phyloP scores from a whole-genome alignment of 2,888 invertebrate species.

The Cryptocheilus praepositus region DNA sequence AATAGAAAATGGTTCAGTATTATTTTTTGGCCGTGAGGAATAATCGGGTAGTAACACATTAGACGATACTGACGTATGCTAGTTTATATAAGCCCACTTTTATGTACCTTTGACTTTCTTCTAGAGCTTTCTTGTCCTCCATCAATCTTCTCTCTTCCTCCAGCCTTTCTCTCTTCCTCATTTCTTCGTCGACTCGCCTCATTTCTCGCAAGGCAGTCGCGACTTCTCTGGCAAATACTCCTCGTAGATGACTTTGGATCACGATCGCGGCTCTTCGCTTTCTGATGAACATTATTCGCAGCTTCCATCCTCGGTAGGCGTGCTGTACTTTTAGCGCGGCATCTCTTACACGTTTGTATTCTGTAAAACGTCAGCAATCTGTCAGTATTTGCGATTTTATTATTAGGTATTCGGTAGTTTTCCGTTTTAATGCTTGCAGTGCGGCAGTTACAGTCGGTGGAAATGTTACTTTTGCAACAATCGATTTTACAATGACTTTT shows the following conservation, averaged over 20 bases:
- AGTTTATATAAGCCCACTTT: too few species aligned
- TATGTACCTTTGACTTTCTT: conserved; percentile 80
- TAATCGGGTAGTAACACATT: neutral
- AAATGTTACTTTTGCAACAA: too few species aligned
- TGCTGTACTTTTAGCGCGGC: conserved; percentile 88
- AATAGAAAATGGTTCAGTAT: too few species aligned
- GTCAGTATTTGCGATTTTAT: too few species aligned
- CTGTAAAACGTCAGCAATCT: conserved; percentile 61
- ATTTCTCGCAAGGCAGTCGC: conserved; percentile 91
- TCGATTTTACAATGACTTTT: too few species aligned
- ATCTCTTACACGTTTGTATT: conserved; percentile 80
- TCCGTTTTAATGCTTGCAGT: too few species aligned
- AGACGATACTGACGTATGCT: neutral
- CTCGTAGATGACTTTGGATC: conserved; percentile 90
- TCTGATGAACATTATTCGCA: conserved; percentile 86
- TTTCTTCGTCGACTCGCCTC: conserved; percentile 90
- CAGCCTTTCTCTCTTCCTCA: conserved; percentile 85
- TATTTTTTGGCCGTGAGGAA: too few species aligned
- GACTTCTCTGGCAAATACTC: conserved; percentile 93
- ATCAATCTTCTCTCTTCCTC: conserved; percentile 83
- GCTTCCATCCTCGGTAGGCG: conserved; percentile 90
- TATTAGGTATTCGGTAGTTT: too few species aligned
- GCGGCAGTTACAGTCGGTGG: too few species aligned
- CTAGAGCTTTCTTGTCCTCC: conserved; percentile 78
- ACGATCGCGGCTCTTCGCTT: conserved; percentile 89